These are phyloP conservation scores for Neoniphon sammara DNA, from an alignment of 2,797 vertebrate species.

Conservation along the genomic window DNA sequence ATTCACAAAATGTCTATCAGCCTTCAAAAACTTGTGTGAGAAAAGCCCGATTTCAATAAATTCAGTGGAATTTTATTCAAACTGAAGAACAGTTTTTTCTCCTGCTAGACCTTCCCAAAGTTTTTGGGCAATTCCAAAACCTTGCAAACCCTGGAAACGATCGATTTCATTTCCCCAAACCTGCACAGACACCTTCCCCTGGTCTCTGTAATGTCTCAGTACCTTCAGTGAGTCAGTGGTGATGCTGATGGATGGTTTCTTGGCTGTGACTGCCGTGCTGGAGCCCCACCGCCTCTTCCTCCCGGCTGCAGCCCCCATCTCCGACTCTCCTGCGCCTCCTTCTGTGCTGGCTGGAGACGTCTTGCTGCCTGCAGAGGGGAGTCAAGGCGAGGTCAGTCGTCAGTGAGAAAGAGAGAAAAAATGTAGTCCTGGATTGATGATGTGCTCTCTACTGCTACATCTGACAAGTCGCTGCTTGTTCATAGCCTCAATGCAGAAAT, in stretches of 20 bases:
- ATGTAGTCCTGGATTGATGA: not conserved
- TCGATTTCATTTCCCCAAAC: too few species aligned
- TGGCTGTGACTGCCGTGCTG: slow-evolving; percentile 90
- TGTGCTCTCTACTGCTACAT: slow-evolving; percentile 6
- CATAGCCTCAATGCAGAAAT: slow-evolving; percentile 2
- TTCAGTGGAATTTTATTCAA: too few species aligned
- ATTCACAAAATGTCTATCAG: too few species aligned
- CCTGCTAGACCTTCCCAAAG: too few species aligned
- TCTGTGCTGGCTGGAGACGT: slow-evolving; percentile 67
- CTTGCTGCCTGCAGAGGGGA: slow-evolving; percentile 76
- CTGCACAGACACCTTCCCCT: too few species aligned
- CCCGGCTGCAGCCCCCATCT: slow-evolving; percentile 82
- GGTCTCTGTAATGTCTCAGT: slow-evolving; percentile 18
- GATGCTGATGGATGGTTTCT: slow-evolving; percentile 94
- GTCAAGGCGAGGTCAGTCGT: slow-evolving; percentile 1
- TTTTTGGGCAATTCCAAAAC: too few species aligned
- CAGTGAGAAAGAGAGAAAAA: not conserved
- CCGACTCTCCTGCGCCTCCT: slow-evolving; percentile 80
- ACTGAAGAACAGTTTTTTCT: too few species aligned
- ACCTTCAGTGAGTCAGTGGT: slow-evolving; percentile 94
- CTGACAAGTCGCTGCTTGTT: slow-evolving; percentile 32
- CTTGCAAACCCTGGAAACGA: too few species aligned
- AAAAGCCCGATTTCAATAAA: too few species aligned
- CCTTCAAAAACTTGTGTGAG: too few species aligned
- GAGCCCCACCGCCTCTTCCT: slow-evolving; percentile 93